Percentiles rank a stretch among this genome's conserved stretches.
Conservation (phyloP, 2,797 vertebrate species). For the Anguilla obscura region DNA sequence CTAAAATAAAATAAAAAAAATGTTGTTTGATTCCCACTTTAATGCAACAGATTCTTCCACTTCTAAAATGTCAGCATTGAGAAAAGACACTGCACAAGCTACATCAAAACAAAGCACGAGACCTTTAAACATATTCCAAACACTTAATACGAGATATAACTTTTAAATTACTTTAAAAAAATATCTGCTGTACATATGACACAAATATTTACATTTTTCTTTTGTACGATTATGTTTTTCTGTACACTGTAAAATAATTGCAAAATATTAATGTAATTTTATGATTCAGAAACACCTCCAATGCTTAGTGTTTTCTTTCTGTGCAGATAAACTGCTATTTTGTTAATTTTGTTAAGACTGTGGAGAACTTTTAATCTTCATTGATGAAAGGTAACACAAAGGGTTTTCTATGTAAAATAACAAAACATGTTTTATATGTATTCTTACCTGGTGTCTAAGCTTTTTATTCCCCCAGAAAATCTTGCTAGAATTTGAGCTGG, state of each 20-base stretch:
- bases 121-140: slow-evolving; percentile 74
- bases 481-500: not conserved
- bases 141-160: slow-evolving; percentile 82
- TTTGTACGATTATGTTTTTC: slow-evolving; percentile 51
- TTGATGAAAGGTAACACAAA: not conserved
- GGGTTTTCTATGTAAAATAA: not conserved
- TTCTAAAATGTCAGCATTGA: not conserved
- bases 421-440: not conserved
- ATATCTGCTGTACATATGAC: slow-evolving; percentile 90
- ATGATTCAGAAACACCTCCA: slow-evolving; percentile 6
- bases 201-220: slow-evolving; percentile 88
- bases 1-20: slow-evolving; percentile 10
- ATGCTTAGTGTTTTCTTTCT: slow-evolving; percentile 10
- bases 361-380: not conserved
- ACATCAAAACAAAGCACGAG: slow-evolving; percentile 60
- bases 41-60: not conserved
- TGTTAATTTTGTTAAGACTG: slow-evolving; percentile 22
- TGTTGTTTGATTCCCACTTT: slow-evolving; percentile 30
- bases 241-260: slow-evolving; percentile 33
- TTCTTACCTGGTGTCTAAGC: slow-evolving; percentile 19
- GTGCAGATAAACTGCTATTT: slow-evolving; percentile 7
- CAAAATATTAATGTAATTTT: slow-evolving; percentile 4
- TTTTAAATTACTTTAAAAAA: slow-evolving; percentile 95
- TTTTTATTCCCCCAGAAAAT: slow-evolving; percentile 2
- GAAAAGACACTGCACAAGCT: slow-evolving; percentile 50